A percentile compares a stretch with the other conserved stretches of the same genome.
Evolutionary conservation across 2,113 vertebrate genomes (phyloP).

Genomic region (Colaptes auratus): DNA sequence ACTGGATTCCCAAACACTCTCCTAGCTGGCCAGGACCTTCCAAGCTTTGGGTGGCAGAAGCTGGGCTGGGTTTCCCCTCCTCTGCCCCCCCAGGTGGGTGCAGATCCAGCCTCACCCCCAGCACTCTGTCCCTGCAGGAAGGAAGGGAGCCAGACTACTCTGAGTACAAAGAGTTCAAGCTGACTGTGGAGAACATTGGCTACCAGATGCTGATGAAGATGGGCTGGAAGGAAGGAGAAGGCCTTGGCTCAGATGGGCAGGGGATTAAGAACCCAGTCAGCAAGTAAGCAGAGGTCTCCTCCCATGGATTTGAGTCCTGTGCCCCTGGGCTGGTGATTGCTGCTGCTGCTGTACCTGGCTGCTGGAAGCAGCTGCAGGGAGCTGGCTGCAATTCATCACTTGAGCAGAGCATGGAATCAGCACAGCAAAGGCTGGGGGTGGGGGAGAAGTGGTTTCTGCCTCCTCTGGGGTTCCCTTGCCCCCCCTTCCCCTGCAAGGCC

Average conservation of each 20-base stretch:
- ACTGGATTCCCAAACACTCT: not conserved
- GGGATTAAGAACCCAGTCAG: conserved; percentile 94
- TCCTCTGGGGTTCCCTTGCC: not conserved
- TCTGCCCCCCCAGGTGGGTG: not conserved
- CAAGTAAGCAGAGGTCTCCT: conserved; percentile 80
- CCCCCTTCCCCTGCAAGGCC: too few species aligned
- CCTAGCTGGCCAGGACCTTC: not conserved
- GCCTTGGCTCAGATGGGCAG: conserved; percentile 90
- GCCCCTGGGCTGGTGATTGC: not conserved
- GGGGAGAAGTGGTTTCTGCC: not conserved
- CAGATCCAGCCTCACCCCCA: conserved; percentile 19
- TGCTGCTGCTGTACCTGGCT: not conserved
- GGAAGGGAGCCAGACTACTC: conserved; percentile 96
- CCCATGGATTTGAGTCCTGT: not conserved
- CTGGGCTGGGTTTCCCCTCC: not conserved
- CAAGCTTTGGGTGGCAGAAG: too few species aligned
- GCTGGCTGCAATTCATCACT: not conserved
- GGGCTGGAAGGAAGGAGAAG: conserved; percentile 99
- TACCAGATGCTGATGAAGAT: conserved; percentile 99
- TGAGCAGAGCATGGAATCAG: not conserved
- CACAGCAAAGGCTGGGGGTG: not conserved
- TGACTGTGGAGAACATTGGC: conserved; percentile 97
- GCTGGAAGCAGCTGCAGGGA: not conserved
- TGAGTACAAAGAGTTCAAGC: conserved; percentile 97
- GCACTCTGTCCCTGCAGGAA: conserved; percentile 78